phyloP scores from a whole-genome alignment of 2,797 vertebrate genomes.

The Hemibagrus guttatus region DNA sequence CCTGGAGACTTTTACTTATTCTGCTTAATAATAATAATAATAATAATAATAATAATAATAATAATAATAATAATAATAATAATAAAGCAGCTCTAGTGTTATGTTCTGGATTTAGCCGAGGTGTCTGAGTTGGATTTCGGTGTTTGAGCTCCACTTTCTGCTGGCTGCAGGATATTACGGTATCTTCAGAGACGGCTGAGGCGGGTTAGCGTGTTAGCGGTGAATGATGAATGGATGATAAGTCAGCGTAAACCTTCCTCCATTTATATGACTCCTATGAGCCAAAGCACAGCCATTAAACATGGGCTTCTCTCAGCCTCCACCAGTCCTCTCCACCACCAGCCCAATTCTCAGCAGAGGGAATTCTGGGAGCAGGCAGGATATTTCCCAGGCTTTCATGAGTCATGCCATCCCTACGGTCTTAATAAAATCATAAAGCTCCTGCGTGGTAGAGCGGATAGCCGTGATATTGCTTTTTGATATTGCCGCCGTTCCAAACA shows the following conservation, averaged over 20 bases:
- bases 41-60: no score
- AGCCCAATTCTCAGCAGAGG: not conserved
- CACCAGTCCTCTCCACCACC: not conserved
- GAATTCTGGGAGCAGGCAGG: conserved; percentile 6
- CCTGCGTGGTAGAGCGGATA: not conserved
- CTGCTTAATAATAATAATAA: no score
- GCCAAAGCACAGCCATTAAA: conserved; percentile 27
- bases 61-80: no score
- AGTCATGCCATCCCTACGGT: not conserved
- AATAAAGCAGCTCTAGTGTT: no score
- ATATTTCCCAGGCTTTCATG: conserved; percentile 24
- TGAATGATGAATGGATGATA: conserved; percentile 20
- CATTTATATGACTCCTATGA: not conserved
- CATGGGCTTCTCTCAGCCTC: not conserved
- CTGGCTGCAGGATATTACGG: conserved; percentile 3
- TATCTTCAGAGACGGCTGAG: not conserved
- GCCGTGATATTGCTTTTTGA: conserved; percentile 18
- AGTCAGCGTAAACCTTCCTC: not conserved
- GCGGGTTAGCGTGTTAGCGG: not conserved
- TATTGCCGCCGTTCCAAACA: conserved; percentile 10
- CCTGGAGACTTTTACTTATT: no score
- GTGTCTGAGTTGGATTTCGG: not conserved
- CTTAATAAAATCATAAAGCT: conserved; percentile 16
- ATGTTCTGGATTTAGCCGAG: not conserved
- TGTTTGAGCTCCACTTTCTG: not conserved